A percentile compares a stretch with the other conserved stretches of the same genome.
These are phyloP conservation scores for Spea bombifrons DNA, from an alignment of 2,113 vertebrate species.

Conservation along the genomic window DNA sequence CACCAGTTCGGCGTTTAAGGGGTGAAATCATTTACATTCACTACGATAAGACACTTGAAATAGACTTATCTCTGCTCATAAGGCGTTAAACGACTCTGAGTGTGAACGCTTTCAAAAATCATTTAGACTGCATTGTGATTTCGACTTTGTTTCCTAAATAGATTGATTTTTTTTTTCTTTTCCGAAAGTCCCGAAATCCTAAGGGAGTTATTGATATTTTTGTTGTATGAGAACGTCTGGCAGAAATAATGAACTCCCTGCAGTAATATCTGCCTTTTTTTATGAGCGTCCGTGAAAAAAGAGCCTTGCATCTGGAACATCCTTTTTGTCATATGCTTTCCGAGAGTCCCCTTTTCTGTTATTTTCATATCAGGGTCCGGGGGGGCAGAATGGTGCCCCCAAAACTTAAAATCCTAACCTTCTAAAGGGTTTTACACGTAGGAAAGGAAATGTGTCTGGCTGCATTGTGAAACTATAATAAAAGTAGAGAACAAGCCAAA, in stretches of 20 bases:
- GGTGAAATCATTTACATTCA: not conserved
- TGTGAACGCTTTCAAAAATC: not conserved
- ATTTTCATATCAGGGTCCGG: too few relatives aligned
- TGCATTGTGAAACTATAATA: too few relatives aligned
- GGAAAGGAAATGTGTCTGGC: too few relatives aligned
- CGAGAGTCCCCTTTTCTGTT: too few relatives aligned
- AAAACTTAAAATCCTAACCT: too few relatives aligned
- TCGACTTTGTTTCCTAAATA: not conserved
- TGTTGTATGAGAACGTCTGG: slow-evolving; percentile 23
- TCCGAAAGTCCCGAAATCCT: slow-evolving; percentile 10
- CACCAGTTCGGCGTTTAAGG: not conserved
- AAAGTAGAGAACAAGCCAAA: too few relatives aligned
- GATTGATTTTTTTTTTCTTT: slow-evolving; percentile 25
- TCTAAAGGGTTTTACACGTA: too few relatives aligned
- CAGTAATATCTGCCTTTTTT: not conserved
- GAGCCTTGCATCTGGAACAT: not conserved
- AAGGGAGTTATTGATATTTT: slow-evolving; percentile 28
- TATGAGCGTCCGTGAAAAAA: not conserved
- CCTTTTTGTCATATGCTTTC: not conserved
- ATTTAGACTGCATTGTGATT: slow-evolving; percentile 10
- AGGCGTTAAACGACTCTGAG: not conserved
- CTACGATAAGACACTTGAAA: not conserved
- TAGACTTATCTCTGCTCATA: not conserved
- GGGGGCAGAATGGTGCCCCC: too few relatives aligned
- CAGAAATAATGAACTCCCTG: slow-evolving; percentile 20